Evolutionary conservation across 2,888 invertebrate genomes (phyloP), one percentile per base, ranked within the genome.

Genomic region (Eristalis arbustorum): DNA sequence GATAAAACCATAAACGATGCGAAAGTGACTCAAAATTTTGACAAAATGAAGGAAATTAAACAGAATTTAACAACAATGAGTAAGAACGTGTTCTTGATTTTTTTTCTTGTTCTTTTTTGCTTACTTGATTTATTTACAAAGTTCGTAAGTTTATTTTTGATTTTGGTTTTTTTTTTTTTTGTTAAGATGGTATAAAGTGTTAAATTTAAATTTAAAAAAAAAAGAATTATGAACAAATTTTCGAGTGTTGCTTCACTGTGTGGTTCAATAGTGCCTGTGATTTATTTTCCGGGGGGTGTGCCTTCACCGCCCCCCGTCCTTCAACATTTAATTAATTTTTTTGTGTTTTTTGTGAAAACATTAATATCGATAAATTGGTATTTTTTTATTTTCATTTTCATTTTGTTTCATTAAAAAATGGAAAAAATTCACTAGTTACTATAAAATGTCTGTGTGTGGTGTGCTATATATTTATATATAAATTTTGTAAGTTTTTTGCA

Each of bases 221-320:
- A 76, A 77, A 66, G 69, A 18, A 67, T 73, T 66, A 79, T 49
- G 49, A 80, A 81, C n/a, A n/a, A 76, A 74, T 73, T 77, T 72
- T 57, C 37, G 67, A 82, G 69, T 85, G 77, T 75, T 66, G n/a
- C n/a, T n/a, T n/a, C n/a, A n/a, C n/a, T n/a, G 37, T 77, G 82
- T 82, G 57, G 73, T 68, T 37, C 37, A 59, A 80, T 25, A 62
- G 75, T 81, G 76, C 73, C 69, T 67, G 49, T 49, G 18, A 57
- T 61, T 67, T 63, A 49, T 66, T 18, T 34, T 40, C 31, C 5
- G 49, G 13, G 1, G 59, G 14, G 13, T 13, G 5, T n/a, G 8
- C 18, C 6, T 5, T 18, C n/a, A n/a, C n/a, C n/a, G n/a, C n/a
- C 8, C 49, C 18, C 2, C 31, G 8, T 31, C 31, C 18, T 49